Base-by-base conservation (phyloP, 2,113 vertebrate genomes). In the Xiphias gladius region DNA sequence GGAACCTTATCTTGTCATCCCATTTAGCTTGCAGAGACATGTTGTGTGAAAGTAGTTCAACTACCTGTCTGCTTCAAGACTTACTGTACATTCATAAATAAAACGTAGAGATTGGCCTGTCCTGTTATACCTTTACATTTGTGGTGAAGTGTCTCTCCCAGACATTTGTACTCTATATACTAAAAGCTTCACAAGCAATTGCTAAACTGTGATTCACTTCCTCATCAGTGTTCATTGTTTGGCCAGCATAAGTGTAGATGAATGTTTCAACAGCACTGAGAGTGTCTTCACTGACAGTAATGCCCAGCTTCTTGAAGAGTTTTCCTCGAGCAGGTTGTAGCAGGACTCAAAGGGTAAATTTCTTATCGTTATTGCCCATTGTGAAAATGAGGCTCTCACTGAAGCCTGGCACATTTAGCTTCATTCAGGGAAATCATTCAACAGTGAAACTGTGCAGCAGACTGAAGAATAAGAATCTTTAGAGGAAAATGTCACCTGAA, bases 371-470 rank as follows among this genome's bases (percentile, higher is more conserved):
- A 89, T 84, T 75, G 77, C 69, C 86, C 79, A 72, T 88, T 88
- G 86, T 86, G 76, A 85, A 88, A 85, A 89, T 80, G 80, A 87
- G 88, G 73, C 83, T 72, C n/a, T 82, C 76, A 48, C 73, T 73
- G 85, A 79, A 86, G 81, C 76, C 74, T 65, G 71, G 69, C 67
- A 82, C 73, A 86, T 84, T 91, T 73, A 82, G 55, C 35, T 86
- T 84, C 74, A 85, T 89, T 93, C 82, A 85, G 74, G n/a, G 73
- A 80, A 92, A 74, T 64, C 82, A 90, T 85, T 92, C 84, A 86
- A 66, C 68, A 85, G 85, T 86, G 86, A 87, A 92, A 88, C 41
- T 69, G 73, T 86, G 76, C 62, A 79, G 71, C 82, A 75, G 85
- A 77, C 62, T 85, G 88, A 74, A 79, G 73, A 78, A 86, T 65